A percentile compares a stretch with the other conserved stretches of the same genome.
phyloP scores from a whole-genome alignment of 2,888 invertebrate genomes.

The Galerucella calmariensis region DNA sequence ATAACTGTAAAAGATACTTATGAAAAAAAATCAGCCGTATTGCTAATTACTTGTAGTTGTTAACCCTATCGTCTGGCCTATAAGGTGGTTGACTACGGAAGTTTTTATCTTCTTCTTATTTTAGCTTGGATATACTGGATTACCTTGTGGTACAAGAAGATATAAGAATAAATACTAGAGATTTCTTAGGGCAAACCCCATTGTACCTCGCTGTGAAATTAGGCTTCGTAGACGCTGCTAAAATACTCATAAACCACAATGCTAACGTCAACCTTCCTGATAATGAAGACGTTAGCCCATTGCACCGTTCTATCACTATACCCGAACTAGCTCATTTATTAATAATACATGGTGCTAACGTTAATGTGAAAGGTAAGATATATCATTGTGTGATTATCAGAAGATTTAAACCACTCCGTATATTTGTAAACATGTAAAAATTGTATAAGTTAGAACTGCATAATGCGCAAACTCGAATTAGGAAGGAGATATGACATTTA shows the following conservation, averaged over 20 bases:
- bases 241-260: constrained; percentile 48
- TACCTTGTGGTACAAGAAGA: constrained; percentile 48
- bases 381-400: background rate
- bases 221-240: constrained; percentile 39
- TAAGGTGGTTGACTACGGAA: too few relatives aligned
- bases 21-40: too few relatives aligned
- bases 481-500: too few relatives aligned
- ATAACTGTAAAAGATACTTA: too few relatives aligned
- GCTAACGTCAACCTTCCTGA: constrained; percentile 51
- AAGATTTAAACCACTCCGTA: too few relatives aligned
- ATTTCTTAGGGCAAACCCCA: constrained; percentile 53
- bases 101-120: constrained; percentile 14
- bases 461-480: too few relatives aligned
- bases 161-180: constrained; percentile 49
- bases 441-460: too few relatives aligned
- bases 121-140: constrained; percentile 49
- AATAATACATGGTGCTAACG: constrained; percentile 51
- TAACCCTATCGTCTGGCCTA: too few relatives aligned
- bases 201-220: constrained; percentile 47
- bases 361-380: constrained; percentile 42
- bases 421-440: too few relatives aligned
- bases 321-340: constrained; percentile 47
- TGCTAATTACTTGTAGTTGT: too few relatives aligned
- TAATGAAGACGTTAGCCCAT: constrained; percentile 48
- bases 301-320: constrained; percentile 51